Evolutionary conservation across 2,797 vertebrate species (phyloP).

Genomic region (Galagoides demidoff): DNA sequence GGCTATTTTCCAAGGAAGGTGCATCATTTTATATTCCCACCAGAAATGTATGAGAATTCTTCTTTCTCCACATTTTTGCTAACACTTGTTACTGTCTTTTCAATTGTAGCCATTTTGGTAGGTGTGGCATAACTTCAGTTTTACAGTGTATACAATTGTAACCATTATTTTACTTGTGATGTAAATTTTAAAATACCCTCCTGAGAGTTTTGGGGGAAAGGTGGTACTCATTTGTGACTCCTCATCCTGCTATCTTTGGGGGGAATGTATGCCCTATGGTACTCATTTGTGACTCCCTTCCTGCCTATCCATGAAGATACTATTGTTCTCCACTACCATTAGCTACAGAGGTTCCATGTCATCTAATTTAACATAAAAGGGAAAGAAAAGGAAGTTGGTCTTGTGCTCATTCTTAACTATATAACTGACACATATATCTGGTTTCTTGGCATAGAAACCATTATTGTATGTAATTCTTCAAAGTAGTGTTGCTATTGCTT

Average conservation of each 20-base stretch:
- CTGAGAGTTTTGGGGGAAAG: not conserved
- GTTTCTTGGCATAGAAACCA: not conserved
- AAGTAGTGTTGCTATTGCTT: not conserved
- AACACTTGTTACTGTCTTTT: constrained; percentile 3
- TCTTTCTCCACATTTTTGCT: not conserved
- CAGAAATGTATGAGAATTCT: not conserved
- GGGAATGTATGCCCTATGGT: no score
- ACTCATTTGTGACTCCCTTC: not conserved
- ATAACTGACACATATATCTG: not conserved
- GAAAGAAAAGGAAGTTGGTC: not conserved
- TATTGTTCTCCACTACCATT: not conserved
- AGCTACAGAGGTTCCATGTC: not conserved
- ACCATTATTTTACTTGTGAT: not conserved
- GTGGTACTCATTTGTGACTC: not conserved
- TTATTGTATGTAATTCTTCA: not conserved
- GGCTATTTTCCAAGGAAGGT: not conserved
- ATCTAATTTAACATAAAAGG: not conserved
- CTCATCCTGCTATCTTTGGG: not conserved
- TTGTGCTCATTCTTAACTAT: not conserved
- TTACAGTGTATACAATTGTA: not conserved
- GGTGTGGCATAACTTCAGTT: not conserved
- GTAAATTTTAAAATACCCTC: not conserved
- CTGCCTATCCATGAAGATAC: not conserved
- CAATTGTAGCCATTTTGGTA: not conserved
- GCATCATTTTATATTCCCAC: not conserved